Evolutionary conservation across 1,140 invertebrate genomes (phyloP), one percentile per base, ranked within the genome.

Genomic region (Dysdera silvatica): DNA sequence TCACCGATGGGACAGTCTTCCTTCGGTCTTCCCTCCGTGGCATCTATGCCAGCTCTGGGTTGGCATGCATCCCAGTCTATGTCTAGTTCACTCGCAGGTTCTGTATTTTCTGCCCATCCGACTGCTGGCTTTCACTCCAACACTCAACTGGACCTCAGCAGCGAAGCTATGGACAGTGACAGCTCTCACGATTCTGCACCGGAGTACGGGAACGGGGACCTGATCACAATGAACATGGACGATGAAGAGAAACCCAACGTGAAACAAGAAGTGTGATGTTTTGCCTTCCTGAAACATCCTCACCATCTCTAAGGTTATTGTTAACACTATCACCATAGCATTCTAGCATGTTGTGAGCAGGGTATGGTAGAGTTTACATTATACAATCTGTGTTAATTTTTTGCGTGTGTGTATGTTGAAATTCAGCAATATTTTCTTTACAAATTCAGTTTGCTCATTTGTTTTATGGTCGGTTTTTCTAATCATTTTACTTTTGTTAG

Each of bases 91-190:
- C 56, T 48, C 33, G 52, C 31, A 6, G 45, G 53, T 14, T 33
- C 32, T 26, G n/a, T n/a, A n/a, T n/a, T n/a, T n/a, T n/a, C n/a
- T n/a, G n/a, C 70, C 72, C 51, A 68, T 69, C 55, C 72, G 56
- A 55, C 71, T 65, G 20, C 70, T 60, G 33, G 64, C 68, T 65
- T 65, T 29, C 62, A 65, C 40, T 26, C 67, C 61, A 51, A 56
- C 57, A 35, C 54, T 62, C 61, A 65, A 49, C 47, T 65, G 48
- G 53, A 65, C 62, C 59, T 69, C 57, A 49, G 67, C 61, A 52
- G 60, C 53, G 61, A 57, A 35, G 52, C 65, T 16, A 59, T 60
- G 41, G 54, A 57, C 43, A 49, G 52, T 32, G 56, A 60, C 49
- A 68, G 65, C 60, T 69, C 61, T 6, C 57, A 54, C n/a, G 48